Evolutionary conservation across 2,888 invertebrate species (phyloP), one percentile per base, ranked within the genome.

Genomic region (Spisula solida): DNA sequence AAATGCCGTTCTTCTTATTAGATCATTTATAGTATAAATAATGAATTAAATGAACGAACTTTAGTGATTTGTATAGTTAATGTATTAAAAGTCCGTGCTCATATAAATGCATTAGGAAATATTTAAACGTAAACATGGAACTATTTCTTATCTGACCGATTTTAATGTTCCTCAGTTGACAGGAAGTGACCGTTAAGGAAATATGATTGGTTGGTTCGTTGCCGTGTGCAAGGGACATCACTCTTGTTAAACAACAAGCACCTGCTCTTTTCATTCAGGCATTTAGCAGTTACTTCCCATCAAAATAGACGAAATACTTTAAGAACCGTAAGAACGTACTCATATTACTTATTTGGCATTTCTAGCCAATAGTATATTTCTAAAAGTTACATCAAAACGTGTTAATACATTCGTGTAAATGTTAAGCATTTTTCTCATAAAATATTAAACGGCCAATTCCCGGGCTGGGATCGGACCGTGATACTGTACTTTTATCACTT

Each of bases 251-350:
- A 29, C 12, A n/a, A 34, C 82, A 48, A 31, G 88, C 89, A 91
- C 91, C 89, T 91, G 89, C 84, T 89, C 89, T 89, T 91, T 89
- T 91, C 89, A 85, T 31, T 91, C 88, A 88, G 20, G 81, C 60
- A 20, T 47, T 60, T 48, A 51, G 60, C 25, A 66, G 60, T 66
- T 66, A 25, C n/a, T 25, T 25, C 60, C 60, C 60, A 5, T 66
- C 8, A 25, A 25, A n/a, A 55, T 4, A 41, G 41, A 41, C 41
- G 8, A 41, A 41, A 41, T 41, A 41, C 41, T 41, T 41, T 41
- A 41, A 41, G 8, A 41, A 41, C 8, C n/a, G n/a, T 41, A 41
- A 41, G 41, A 41, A 5, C 8, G 41, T 41, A 5, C 41, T 5
- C 41, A 41, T 5, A 41, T 41, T 5, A 41, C 41, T 41, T 41